These are phyloP conservation scores for Miltochrista miniata DNA, from an alignment of 2,888 invertebrate genomes.

Conservation along the genomic window DNA sequence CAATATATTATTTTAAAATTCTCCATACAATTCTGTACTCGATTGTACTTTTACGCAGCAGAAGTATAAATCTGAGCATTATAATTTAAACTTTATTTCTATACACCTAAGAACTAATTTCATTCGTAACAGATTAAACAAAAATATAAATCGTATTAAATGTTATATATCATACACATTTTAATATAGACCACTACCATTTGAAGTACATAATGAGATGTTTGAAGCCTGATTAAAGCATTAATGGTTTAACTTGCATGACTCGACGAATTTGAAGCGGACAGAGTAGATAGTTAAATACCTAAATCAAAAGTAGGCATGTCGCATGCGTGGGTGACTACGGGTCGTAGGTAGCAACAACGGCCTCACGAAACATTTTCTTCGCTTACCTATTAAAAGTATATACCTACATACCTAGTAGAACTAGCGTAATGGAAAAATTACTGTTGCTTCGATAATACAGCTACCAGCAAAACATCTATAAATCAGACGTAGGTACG, in stretches of 20 bases:
- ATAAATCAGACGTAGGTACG: conserved; percentile 26
- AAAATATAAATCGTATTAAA: no score
- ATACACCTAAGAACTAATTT: not conserved
- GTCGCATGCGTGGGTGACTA: conserved; percentile 24
- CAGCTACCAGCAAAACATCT: conserved; percentile 21
- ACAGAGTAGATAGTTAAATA: not conserved
- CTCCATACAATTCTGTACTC: not conserved
- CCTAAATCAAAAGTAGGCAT: conserved; percentile 16
- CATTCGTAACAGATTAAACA: not conserved
- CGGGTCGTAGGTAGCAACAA: conserved; percentile 13
- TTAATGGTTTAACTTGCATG: no score
- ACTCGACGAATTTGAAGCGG: no score
- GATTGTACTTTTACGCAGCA: not conserved
- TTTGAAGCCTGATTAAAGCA: no score
- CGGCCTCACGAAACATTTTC: conserved; percentile 8
- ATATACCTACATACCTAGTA: not conserved
- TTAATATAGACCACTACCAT: no score
- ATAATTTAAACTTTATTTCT: not conserved
- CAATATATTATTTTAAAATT: no score
- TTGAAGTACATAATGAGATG: no score
- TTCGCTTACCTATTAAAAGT: conserved; percentile 7
- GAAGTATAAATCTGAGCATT: not conserved
- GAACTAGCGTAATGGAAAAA: no score
- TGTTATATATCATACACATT: not conserved
- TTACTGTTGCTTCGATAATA: no score